Conservation (phyloP, 2,888 invertebrate genomes). For the Lymantria dispar region DNA sequence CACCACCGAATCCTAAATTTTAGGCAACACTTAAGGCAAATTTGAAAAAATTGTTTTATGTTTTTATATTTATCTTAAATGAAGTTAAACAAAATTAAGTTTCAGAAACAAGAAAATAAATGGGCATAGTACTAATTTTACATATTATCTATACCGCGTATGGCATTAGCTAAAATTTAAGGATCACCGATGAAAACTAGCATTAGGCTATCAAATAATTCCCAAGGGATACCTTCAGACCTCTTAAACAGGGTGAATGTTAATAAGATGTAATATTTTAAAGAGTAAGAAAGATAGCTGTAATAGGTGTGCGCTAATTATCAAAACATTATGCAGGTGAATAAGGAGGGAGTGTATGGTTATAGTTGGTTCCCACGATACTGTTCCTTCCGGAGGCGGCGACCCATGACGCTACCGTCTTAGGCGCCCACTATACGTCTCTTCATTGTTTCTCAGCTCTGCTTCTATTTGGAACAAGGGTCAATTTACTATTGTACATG, state of each 20-base stretch:
- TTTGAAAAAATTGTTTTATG: too few relatives aligned
- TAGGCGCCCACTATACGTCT: conserved; percentile 52
- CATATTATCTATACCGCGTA: too few relatives aligned
- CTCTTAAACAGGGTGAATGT: background rate
- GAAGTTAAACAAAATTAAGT: too few relatives aligned
- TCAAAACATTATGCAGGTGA: conserved; percentile 55
- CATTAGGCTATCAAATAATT: too few relatives aligned
- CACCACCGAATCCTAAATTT: too few relatives aligned
- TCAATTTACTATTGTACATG: conserved; percentile 16
- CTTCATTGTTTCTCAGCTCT: conserved; percentile 46
- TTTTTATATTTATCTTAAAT: too few relatives aligned
- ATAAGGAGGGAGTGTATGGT: conserved; percentile 45
- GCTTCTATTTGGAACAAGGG: conserved; percentile 8
- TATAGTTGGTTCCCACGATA: conserved; percentile 60
- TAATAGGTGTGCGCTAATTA: conserved; percentile 44
- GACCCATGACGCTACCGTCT: conserved; percentile 79
- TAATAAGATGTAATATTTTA: conserved; percentile 1
- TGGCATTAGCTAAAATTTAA: too few relatives aligned
- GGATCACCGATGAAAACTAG: too few relatives aligned
- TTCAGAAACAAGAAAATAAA: too few relatives aligned
- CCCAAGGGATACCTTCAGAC: too few relatives aligned
- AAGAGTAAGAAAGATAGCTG: conserved; percentile 19
- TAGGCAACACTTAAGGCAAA: too few relatives aligned
- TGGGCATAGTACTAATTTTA: too few relatives aligned
- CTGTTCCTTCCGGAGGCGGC: conserved; percentile 75